Percentiles rank a stretch among this genome's conserved stretches.
phyloP scores from a whole-genome alignment of 2,888 invertebrate genomes.

The Drosophila yooni region DNA sequence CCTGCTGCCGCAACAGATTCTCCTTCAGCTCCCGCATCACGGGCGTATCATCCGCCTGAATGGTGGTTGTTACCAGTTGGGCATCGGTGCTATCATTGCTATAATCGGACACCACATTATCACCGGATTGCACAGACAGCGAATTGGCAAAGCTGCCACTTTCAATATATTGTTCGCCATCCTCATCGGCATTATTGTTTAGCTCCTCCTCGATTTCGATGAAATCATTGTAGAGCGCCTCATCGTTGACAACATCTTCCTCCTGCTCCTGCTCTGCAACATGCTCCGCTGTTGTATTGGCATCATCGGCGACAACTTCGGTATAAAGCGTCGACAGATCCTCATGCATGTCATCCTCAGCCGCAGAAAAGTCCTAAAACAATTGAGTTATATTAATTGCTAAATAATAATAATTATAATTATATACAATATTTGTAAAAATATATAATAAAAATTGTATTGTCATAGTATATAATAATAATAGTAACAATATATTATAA shows the following conservation, averaged over 20 bases:
- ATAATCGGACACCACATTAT: constrained; percentile 42
- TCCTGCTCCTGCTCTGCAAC: background rate
- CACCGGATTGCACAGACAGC: constrained; percentile 27
- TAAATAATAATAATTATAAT: background rate
- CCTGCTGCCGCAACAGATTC: constrained; percentile 75
- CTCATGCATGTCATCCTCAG: constrained; percentile 17
- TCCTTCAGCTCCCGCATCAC: constrained; percentile 57
- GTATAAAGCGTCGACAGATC: constrained; percentile 32
- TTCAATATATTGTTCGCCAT: constrained; percentile 29
- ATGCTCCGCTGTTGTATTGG: background rate
- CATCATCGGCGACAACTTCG: constrained; percentile 15
- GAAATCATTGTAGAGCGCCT: constrained; percentile 44
- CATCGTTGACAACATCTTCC: constrained; percentile 27
- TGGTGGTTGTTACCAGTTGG: constrained; percentile 48
- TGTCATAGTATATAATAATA: background rate
- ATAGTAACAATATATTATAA: background rate
- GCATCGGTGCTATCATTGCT: constrained; percentile 53
- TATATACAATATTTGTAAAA: too few relatives aligned
- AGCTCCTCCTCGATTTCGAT: constrained; percentile 50
- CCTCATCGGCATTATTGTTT: constrained; percentile 27
- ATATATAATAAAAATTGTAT: background rate
- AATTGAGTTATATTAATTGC: background rate
- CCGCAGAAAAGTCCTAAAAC: constrained; percentile 19
- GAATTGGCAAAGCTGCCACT: constrained; percentile 30
- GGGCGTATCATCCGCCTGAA: constrained; percentile 53